phyloP scores from a whole-genome alignment of 2,113 vertebrate genomes.

The Mellivora capensis region DNA sequence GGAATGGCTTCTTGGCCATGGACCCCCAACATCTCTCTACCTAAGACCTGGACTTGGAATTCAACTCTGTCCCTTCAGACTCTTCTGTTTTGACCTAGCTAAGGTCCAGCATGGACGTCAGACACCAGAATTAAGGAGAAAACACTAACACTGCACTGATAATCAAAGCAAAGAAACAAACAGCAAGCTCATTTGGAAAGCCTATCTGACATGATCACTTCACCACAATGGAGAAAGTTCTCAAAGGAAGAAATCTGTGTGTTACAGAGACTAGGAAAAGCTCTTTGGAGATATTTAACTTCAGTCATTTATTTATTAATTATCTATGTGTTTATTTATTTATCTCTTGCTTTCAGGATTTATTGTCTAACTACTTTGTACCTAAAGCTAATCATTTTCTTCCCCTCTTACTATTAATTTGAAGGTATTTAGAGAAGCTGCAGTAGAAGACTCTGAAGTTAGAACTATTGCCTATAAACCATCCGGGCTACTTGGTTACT shows the following conservation, averaged over 20 bases:
- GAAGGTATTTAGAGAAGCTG: background rate
- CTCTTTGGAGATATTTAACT: background rate
- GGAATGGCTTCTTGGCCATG: background rate
- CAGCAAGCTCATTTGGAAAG: background rate
- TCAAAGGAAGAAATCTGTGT: background rate
- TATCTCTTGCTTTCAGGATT: background rate
- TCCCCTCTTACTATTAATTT: slow-evolving; percentile 3
- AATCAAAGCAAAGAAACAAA: background rate
- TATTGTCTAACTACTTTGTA: background rate
- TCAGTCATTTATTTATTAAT: background rate
- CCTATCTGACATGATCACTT: background rate
- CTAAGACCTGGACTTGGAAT: background rate
- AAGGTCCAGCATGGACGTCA: background rate
- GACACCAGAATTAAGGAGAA: background rate
- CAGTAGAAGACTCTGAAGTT: background rate
- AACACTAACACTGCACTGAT: background rate
- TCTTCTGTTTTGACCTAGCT: background rate
- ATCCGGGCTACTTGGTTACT: background rate
- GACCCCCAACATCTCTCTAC: background rate
- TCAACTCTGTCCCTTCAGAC: background rate
- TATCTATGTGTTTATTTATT: background rate
- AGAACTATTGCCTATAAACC: background rate
- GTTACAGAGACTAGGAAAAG: background rate
- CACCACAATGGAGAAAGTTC: background rate
- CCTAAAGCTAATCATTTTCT: background rate